Base-by-base conservation (phyloP, 2,888 invertebrate species). In the Napeogenes inachia region DNA sequence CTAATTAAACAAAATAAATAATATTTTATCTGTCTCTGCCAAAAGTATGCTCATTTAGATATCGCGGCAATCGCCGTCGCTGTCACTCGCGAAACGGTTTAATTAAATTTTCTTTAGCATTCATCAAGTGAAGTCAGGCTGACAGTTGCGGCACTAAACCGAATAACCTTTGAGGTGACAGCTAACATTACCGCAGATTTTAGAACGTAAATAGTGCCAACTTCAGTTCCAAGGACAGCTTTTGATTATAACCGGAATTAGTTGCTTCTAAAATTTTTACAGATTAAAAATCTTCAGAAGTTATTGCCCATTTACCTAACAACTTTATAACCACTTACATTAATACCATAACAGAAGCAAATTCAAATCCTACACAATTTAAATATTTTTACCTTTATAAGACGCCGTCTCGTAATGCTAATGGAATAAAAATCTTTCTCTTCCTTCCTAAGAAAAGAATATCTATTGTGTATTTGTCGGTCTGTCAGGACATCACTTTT, bases 391-490 rank as follows among this genome's bases (percentile, higher is more conserved):
- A 62, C 71, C 76, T 81, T 81, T 83, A 76, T 77, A 73, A 33
- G 53, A 45, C 55, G 67, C 70, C 72, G 67, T 60, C 65, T 60
- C 55, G 68, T 70, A 70, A 71, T 72, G 70, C 73, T 84, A 84
- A 85, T 82, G 78, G 80, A 84, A 81, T 82, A 82, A 85, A 81
- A 76, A 86, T 84, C 74, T 82, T 80, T 79, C 78, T 78, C 80
- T 84, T 85, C 85, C 84, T 84, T 83, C 83, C 85, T 82, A 68
- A 58, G 63, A 56, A 59, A 45, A 56, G 56, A 62, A 60, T 72
- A 61, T 56, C 68, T 71, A 42, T 80, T 73, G 73, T 78, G 70
- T 71, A 70, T 65, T 62, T 71, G 68, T 68, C 62, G 71, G 71
- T 71, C 73, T 71, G 67, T 69, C 71, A 71, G 76, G 77, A 77